phyloP scores from a whole-genome alignment of 2,888 invertebrate species.

The Schizaphis graminum region DNA sequence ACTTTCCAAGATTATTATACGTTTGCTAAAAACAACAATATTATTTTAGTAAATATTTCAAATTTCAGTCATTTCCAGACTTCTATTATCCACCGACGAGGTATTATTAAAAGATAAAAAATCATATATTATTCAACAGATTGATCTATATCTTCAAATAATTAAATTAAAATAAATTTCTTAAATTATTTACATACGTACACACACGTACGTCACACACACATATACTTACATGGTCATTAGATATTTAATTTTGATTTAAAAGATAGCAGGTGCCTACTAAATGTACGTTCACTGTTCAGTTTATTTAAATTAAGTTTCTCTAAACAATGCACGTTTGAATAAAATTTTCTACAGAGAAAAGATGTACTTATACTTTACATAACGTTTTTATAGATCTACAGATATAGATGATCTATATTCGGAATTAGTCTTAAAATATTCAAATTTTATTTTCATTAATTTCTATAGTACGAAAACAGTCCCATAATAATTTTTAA shows the following conservation, averaged over 20 bases:
- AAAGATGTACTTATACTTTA: background rate
- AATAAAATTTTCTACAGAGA: slow-evolving; percentile 15
- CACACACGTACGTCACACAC: background rate
- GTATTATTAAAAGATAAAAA: background rate
- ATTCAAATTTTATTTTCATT: background rate
- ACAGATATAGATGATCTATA: background rate
- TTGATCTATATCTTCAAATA: background rate
- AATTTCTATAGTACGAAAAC: background rate
- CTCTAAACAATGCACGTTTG: slow-evolving; percentile 30
- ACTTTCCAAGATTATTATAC: background rate
- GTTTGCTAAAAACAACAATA: background rate
- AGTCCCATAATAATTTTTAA: background rate
- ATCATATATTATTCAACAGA: background rate
- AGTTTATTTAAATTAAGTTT: slow-evolving; percentile 41
- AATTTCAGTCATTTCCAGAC: background rate
- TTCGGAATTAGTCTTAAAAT: background rate
- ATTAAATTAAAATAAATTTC: slow-evolving; percentile 23
- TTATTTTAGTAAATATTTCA: background rate
- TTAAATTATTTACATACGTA: background rate
- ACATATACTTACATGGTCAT: background rate
- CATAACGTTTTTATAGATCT: background rate
- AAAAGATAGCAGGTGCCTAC: slow-evolving; percentile 23
- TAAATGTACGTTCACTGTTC: background rate
- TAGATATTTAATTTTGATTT: slow-evolving; percentile 17
- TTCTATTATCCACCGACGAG: background rate